phyloP scores from a whole-genome alignment of 2,888 invertebrate genomes.

The Caenorhabditis becei region DNA sequence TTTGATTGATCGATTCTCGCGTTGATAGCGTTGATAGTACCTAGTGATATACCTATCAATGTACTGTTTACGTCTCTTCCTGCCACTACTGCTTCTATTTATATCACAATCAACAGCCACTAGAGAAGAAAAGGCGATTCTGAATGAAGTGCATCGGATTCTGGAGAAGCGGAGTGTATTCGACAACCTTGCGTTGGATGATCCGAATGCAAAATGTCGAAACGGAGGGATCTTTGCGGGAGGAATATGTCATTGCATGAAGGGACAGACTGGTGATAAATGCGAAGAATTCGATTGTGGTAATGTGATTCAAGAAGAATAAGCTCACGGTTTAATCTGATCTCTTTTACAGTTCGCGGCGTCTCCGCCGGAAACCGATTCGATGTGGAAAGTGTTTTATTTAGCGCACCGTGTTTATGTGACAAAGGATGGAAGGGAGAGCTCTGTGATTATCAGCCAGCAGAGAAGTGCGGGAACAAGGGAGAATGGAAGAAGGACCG shows the following conservation, averaged over 20 bases:
- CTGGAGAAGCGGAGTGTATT: slow-evolving; percentile 64
- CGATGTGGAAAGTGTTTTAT: slow-evolving; percentile 74
- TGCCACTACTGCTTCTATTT: slow-evolving; percentile 27
- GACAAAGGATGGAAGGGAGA: slow-evolving; percentile 76
- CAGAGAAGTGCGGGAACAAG: slow-evolving; percentile 77
- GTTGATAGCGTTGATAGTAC: slow-evolving; percentile 29
- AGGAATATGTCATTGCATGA: slow-evolving; percentile 73
- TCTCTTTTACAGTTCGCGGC: slow-evolving; percentile 71
- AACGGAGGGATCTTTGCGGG: slow-evolving; percentile 70
- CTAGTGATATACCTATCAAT: slow-evolving; percentile 18
- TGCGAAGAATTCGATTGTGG: slow-evolving; percentile 77
- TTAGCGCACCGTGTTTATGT: slow-evolving; percentile 75
- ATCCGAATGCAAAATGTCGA: slow-evolving; percentile 64
- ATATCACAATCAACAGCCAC: slow-evolving; percentile 13
- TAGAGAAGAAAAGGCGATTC: slow-evolving; percentile 9
- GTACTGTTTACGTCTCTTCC: slow-evolving; percentile 34
- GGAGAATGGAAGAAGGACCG: slow-evolving; percentile 75
- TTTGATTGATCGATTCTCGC: not conserved
- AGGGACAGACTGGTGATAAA: slow-evolving; percentile 72
- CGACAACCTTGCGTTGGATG: slow-evolving; percentile 66
- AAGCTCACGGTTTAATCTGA: not conserved
- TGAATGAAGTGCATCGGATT: slow-evolving; percentile 42
- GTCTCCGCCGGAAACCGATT: slow-evolving; percentile 75
- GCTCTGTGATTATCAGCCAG: slow-evolving; percentile 74
- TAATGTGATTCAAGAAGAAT: too few relatives aligned